A percentile compares a stretch with the other conserved stretches of the same genome.
phyloP scores from a whole-genome alignment of 64 coral and sea anemone species.

The Catalaphyllia jardinei region DNA sequence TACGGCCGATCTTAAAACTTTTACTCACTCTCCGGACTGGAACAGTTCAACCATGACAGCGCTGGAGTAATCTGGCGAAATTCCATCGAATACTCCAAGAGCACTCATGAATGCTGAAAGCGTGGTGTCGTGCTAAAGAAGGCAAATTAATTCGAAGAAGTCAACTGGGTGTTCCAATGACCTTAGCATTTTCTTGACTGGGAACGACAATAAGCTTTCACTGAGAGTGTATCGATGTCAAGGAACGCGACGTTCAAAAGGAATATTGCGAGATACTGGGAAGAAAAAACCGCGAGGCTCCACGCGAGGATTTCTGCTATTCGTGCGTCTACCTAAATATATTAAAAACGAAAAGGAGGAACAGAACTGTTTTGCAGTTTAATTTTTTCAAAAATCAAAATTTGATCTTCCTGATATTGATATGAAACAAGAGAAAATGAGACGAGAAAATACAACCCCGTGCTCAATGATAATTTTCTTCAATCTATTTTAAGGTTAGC shows the following conservation, averaged over 20 bases:
- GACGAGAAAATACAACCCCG: too few relatives aligned
- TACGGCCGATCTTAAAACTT: too few relatives aligned
- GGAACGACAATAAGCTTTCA: background rate
- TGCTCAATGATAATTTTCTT: too few relatives aligned
- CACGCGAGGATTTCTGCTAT: background rate
- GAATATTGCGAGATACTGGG: background rate
- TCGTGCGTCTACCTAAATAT: background rate
- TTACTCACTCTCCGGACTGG: background rate
- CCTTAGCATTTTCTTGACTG: background rate
- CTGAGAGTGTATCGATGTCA: background rate
- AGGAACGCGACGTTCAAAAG: background rate
- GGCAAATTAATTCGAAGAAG: background rate
- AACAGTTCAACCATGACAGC: conserved; percentile 24
- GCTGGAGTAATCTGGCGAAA: conserved; percentile 29
- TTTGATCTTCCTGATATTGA: too few relatives aligned
- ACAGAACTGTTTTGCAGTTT: background rate
- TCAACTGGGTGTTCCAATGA: background rate
- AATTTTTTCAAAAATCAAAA: background rate
- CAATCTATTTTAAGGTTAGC: too few relatives aligned
- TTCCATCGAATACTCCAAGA: conserved; percentile 11
- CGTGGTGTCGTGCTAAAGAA: conserved; percentile 14
- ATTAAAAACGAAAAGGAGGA: background rate
- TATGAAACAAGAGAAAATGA: too few relatives aligned
- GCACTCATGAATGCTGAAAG: conserved; percentile 16
- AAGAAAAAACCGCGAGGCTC: background rate